Percentiles rank a stretch among this genome's conserved stretches.
These are phyloP conservation scores for Hymenochirus boettgeri DNA, from an alignment of 2,113 vertebrate genomes.

Conservation along the genomic window DNA sequence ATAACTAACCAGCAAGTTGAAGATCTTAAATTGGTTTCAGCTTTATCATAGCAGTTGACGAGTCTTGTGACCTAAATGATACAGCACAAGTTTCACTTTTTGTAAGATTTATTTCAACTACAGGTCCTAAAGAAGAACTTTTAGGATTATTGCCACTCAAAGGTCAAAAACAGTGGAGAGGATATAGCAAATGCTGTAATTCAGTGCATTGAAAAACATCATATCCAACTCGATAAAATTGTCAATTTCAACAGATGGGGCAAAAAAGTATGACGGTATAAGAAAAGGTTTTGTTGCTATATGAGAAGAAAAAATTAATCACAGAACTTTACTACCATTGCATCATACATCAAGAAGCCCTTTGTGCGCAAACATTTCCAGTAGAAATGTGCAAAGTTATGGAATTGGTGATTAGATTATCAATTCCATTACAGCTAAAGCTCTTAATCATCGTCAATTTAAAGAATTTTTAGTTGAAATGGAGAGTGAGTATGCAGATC, in stretches of 20 bases:
- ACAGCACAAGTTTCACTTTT: constrained; percentile 17
- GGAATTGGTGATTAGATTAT: constrained; percentile 24
- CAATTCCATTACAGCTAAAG: constrained; percentile 17
- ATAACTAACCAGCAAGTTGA: too few species aligned
- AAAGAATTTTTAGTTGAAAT: constrained; percentile 11
- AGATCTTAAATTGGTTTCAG: too few species aligned
- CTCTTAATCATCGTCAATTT: constrained; percentile 14
- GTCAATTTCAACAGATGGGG: constrained; percentile 11
- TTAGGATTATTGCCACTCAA: too few species aligned
- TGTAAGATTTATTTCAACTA: background rate
- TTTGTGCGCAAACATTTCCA: constrained; percentile 7
- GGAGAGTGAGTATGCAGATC: constrained; percentile 4
- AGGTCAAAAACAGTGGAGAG: too few species aligned
- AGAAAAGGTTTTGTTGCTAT: background rate
- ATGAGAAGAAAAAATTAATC: background rate
- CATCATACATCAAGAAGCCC: background rate
- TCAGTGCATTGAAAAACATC: too few species aligned
- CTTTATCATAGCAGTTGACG: constrained; percentile 3
- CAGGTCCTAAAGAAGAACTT: constrained; percentile 12
- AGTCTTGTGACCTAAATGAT: too few species aligned
- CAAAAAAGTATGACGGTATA: constrained; percentile 1
- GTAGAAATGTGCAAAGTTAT: constrained; percentile 12
- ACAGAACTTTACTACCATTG: background rate
- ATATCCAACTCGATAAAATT: constrained; percentile 11
- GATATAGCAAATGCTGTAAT: too few species aligned